A percentile compares a stretch with the other conserved stretches of the same genome.
phyloP scores from a whole-genome alignment of 2,888 invertebrate genomes.

The Eristalis pertinax region DNA sequence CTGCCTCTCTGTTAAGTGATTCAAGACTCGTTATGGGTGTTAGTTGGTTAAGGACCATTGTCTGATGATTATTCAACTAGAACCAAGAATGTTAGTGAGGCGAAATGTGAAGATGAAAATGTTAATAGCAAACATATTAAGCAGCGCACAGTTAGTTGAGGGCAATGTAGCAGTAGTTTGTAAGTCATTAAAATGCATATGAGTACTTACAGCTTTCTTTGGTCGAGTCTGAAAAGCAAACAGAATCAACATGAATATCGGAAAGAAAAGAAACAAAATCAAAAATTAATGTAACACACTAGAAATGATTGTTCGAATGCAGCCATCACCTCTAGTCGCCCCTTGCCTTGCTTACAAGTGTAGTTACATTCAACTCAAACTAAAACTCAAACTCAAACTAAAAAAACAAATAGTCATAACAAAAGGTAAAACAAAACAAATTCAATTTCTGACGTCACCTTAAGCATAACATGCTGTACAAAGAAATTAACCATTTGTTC shows the following conservation, averaged over 20 bases:
- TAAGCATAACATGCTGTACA: not conserved
- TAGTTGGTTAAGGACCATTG: no score
- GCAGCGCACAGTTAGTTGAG: not conserved
- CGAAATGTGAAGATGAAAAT: not conserved
- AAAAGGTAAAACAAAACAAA: not conserved
- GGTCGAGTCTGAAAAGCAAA: constrained; percentile 74
- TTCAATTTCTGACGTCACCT: not conserved
- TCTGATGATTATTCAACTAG: not conserved
- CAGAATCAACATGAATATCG: constrained; percentile 57
- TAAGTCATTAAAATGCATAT: not conserved
- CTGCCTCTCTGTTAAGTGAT: not conserved
- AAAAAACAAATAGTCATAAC: not conserved
- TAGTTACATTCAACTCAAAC: no score
- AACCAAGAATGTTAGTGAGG: not conserved
- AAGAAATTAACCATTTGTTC: not conserved
- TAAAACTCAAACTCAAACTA: no score
- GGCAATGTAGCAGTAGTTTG: no score
- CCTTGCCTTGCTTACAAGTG: no score
- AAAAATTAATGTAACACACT: constrained; percentile 2
- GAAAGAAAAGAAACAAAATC: constrained; percentile 34
- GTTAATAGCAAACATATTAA: not conserved
- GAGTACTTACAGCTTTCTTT: constrained; percentile 75
- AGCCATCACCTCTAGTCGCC: not conserved
- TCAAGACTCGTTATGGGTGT: not conserved
- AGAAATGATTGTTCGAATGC: not conserved